These are phyloP conservation scores for Vandiemenella viatica DNA, from an alignment of 2,888 invertebrate species.

Conservation along the genomic window DNA sequence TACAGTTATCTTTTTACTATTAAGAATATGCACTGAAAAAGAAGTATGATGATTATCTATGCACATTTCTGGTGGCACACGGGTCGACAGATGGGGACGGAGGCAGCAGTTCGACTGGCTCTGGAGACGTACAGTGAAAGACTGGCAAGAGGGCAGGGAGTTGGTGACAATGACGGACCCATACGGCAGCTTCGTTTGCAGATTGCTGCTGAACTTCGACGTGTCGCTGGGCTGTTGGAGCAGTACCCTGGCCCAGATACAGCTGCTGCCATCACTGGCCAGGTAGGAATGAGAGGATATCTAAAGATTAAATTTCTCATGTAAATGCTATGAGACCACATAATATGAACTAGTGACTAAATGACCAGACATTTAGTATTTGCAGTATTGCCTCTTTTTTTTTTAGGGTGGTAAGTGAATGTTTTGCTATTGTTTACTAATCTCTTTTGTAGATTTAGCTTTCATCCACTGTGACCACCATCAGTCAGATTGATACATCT, in stretches of 20 bases:
- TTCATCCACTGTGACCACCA: neutral
- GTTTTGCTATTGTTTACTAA: neutral
- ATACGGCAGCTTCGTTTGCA: conserved; percentile 8
- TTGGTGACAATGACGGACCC: conserved; percentile 4
- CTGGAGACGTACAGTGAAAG: conserved; percentile 9
- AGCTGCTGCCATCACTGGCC: conserved; percentile 9
- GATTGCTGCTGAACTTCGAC: conserved; percentile 18
- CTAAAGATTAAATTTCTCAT: neutral
- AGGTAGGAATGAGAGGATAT: conserved; percentile 2
- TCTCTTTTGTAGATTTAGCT: neutral
- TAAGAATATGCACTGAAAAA: too few species aligned
- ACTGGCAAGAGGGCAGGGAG: conserved; percentile 6
- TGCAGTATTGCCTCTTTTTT: too few species aligned
- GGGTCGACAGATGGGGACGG: too few species aligned
- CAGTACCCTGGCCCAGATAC: conserved; percentile 8
- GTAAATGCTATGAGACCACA: neutral
- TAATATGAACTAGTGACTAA: neutral
- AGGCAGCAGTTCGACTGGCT: conserved; percentile 9
- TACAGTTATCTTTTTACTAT: too few species aligned
- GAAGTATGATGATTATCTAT: too few species aligned
- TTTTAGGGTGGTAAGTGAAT: too few species aligned
- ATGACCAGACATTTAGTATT: too few species aligned
- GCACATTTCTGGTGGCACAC: too few species aligned
- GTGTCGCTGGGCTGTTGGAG: conserved; percentile 19
- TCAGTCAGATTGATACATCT: neutral